phyloP scores from a whole-genome alignment of 1,140 invertebrate genomes.

The Rhopalosiphum maidis region DNA sequence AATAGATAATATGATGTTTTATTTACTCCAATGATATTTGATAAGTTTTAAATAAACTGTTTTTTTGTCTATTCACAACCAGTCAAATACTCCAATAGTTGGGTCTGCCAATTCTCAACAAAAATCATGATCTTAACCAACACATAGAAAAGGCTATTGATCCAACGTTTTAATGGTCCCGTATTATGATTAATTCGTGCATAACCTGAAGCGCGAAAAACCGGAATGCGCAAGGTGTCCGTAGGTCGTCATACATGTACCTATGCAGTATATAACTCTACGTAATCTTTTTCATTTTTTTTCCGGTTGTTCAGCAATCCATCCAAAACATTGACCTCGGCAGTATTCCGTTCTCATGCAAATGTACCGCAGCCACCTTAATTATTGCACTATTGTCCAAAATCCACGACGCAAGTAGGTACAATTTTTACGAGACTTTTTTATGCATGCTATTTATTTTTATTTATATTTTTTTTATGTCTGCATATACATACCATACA shows the following conservation, averaged over 20 bases:
- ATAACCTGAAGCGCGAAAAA: constrained; percentile 48
- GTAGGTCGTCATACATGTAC: constrained; percentile 31
- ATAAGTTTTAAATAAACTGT: not conserved
- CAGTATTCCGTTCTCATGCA: constrained; percentile 55
- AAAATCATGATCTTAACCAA: constrained; percentile 47
- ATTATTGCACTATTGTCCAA: constrained; percentile 55
- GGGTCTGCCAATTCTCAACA: not conserved
- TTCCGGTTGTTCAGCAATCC: constrained; percentile 56
- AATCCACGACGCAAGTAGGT: constrained; percentile 5
- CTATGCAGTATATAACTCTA: not conserved
- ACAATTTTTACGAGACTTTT: constrained; percentile 32
- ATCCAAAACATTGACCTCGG: constrained; percentile 56
- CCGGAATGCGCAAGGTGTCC: constrained; percentile 54
- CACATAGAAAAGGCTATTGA: constrained; percentile 38
- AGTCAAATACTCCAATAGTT: not conserved
- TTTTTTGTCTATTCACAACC: not conserved
- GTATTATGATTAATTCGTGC: constrained; percentile 53
- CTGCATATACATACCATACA: not conserved
- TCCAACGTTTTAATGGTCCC: constrained; percentile 47
- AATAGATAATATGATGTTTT: not conserved
- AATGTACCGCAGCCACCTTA: constrained; percentile 48
- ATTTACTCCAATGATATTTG: not conserved
- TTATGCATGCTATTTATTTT: not conserved
- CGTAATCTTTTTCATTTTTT: constrained; percentile 46
- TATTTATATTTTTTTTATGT: not conserved